Percentiles rank a stretch among this genome's conserved stretches.
These are phyloP conservation scores for Tolypeutes matacus DNA, from an alignment of 2,797 vertebrate species.

Conservation along the genomic window DNA sequence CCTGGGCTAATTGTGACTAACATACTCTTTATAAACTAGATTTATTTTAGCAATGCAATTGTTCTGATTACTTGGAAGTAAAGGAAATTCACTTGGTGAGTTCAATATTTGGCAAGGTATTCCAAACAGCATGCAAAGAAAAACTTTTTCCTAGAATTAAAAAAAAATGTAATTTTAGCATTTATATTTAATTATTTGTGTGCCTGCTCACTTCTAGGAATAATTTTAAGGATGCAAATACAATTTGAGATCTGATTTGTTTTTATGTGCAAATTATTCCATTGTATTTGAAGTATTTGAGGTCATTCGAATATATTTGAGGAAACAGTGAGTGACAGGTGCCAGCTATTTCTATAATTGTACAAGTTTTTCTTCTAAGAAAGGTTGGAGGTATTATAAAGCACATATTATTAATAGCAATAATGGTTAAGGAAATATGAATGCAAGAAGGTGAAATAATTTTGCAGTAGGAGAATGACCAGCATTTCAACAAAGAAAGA, in stretches of 20 bases:
- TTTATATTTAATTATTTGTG: too few relatives aligned
- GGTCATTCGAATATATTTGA: neutral
- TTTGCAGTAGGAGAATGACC: neutral
- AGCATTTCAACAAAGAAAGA: neutral
- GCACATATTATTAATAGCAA: too few relatives aligned
- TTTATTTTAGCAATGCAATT: neutral
- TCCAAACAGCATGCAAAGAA: neutral
- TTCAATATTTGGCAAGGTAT: neutral
- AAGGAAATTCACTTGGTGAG: neutral
- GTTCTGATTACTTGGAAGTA: neutral
- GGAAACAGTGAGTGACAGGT: neutral
- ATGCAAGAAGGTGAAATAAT: neutral
- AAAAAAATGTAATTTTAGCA: neutral
- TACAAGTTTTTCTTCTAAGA: neutral
- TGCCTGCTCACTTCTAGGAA: neutral
- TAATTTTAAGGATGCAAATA: neutral
- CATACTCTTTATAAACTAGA: neutral
- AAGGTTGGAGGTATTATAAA: neutral
- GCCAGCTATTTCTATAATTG: neutral
- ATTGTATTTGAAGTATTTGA: neutral
- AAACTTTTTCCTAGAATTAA: neutral
- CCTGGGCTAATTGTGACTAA: neutral
- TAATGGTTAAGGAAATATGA: neutral
- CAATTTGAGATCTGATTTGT: neutral
- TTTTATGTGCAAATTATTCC: neutral